A percentile compares a stretch with the other conserved stretches of the same genome.
These are phyloP conservation scores for Saxicola maurus DNA, from an alignment of 2,797 vertebrate species.

Conservation along the genomic window DNA sequence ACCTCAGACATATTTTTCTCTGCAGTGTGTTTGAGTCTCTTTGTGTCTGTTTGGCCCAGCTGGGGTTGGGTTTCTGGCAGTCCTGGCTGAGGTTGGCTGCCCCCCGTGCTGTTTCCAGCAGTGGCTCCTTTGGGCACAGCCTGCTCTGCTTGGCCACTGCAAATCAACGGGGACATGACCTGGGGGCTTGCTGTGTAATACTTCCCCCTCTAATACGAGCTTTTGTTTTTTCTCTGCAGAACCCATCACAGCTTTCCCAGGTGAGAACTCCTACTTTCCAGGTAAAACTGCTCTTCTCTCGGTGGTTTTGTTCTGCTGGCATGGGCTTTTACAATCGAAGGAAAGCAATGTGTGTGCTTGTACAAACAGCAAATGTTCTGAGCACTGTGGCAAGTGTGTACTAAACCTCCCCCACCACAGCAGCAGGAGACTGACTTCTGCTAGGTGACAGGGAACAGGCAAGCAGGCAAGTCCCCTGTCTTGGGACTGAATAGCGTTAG, in stretches of 20 bases:
- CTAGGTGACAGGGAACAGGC: not conserved
- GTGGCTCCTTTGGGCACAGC: not conserved
- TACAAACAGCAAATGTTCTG: slow-evolving; percentile 17
- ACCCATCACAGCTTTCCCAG: slow-evolving; percentile 89
- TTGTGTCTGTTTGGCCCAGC: not conserved
- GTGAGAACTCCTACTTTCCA: slow-evolving; percentile 84
- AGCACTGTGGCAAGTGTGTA: slow-evolving; percentile 3
- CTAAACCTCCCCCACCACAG: not conserved
- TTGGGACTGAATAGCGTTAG: slow-evolving; percentile 38
- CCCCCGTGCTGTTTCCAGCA: rapidly evolving
- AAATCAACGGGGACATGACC: rapidly evolving
- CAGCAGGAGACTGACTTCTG: slow-evolving; percentile 46
- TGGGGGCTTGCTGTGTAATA: not conserved
- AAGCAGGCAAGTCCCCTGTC: not conserved
- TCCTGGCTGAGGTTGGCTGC: not conserved
- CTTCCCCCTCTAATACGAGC: not conserved
- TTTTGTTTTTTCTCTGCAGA: slow-evolving; percentile 72
- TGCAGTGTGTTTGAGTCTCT: not conserved
- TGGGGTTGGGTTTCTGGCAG: rapidly evolving
- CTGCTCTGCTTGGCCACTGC: rapidly evolving
- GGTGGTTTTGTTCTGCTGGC: slow-evolving; percentile 10
- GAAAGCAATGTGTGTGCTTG: not conserved
- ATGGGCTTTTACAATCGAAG: slow-evolving; percentile 13
- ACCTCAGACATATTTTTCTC: not conserved
- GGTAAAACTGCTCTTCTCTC: slow-evolving; percentile 66